Evolutionary conservation across 1,140 invertebrate genomes (phyloP), one percentile per base, ranked within the genome.

Genomic region (Eufriesea mexicana): DNA sequence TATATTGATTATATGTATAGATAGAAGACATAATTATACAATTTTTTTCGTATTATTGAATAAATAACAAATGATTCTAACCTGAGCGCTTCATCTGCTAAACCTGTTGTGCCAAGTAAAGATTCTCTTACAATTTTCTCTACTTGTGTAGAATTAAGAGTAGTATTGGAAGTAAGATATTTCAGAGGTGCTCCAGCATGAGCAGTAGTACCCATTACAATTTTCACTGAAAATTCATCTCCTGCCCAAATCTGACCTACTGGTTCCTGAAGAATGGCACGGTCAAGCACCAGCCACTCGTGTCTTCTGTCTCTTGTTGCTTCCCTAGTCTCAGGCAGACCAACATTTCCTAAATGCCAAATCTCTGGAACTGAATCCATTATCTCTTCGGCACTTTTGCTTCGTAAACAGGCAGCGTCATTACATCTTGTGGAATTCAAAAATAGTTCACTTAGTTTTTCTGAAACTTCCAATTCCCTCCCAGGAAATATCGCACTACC

Each of bases 241-340:
- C 94, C 89, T 14, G 94, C 89, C 95, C 96, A 96, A 57, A 94
- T 95, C 28, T 96, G 95, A 16, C 95, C 95, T 0, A 96, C 95
- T 86, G 97, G 95, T 66, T 96, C 94, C 75, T 95, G 95, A 5
- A 98, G 88, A 54, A 96, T 95, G 35, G 94, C 92, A 4, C 97
- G 97, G 88, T 98, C 97, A 2, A 96, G 89, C 4, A 97, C 96
- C 4, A 97, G 90, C 97, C 97, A 97, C 67, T 97, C 96, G 83
- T 97, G 96, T 87, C 95, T 95, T 55, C 94, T 94, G 42, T 94
- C 92, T 76, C 93, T 94, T 0, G 62, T 49, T 16, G 94, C 92
- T 90, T 96, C 96, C 59, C 95, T 95, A 23, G 91, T 82, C 1
- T 92, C 90, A 0, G 97, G 97, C 25, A 97, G 89, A 72, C 96